These are phyloP conservation scores for Semnornis frantzii DNA, from an alignment of 2,113 vertebrate species.

Conservation along the genomic window DNA sequence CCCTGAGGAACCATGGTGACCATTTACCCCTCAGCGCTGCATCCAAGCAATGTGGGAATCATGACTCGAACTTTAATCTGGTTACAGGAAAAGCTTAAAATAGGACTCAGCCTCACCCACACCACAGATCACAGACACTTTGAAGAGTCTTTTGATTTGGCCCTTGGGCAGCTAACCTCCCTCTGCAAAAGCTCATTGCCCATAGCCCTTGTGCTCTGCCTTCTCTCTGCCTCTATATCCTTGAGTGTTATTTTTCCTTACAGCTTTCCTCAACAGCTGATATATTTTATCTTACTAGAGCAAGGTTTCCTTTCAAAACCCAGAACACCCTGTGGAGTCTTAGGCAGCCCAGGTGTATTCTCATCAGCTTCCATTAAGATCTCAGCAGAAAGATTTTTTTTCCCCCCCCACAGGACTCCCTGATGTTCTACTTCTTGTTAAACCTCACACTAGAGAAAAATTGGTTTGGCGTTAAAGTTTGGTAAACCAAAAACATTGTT, in stretches of 20 bases:
- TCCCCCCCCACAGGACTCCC: not conserved
- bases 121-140: not conserved
- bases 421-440: not conserved
- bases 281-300: not conserved
- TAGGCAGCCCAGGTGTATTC: not conserved
- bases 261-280: not conserved
- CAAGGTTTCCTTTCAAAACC: not conserved
- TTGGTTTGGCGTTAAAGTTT: not conserved
- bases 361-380: not conserved
- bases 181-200: not conserved
- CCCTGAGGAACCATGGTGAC: not conserved
- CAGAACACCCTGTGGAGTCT: not conserved
- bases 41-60: not conserved
- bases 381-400: not conserved
- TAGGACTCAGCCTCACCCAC: not conserved
- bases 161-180: not conserved
- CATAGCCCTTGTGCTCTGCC: not conserved
- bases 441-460: not conserved
- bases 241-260: not conserved
- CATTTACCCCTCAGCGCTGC: not conserved
- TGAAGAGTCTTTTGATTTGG: not conserved
- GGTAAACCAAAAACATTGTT: not conserved
- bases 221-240: rapidly evolving
- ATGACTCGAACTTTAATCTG: not conserved
- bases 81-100: not conserved